phyloP scores from a whole-genome alignment of 2,888 invertebrate species.

The Thelaira solivaga region DNA sequence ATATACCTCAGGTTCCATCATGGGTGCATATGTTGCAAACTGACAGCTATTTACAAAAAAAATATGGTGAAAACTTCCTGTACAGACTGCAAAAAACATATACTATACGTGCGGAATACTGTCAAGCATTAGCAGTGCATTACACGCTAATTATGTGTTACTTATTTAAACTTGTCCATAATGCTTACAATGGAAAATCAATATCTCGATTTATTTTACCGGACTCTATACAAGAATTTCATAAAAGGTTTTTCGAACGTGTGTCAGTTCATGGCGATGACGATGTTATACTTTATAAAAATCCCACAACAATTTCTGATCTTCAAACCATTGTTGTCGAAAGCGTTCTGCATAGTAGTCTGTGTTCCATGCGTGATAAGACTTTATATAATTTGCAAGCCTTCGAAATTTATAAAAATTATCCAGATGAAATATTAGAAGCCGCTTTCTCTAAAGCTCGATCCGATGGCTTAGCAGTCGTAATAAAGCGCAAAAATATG shows the following conservation, averaged over 20 bases:
- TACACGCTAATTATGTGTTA: slow-evolving; percentile 73
- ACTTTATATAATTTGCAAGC: slow-evolving; percentile 82
- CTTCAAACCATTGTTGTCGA: slow-evolving; percentile 69
- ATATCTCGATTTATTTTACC: slow-evolving; percentile 70
- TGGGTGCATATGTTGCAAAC: slow-evolving; percentile 81
- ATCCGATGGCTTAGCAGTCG: slow-evolving; percentile 80
- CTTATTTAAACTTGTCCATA: slow-evolving; percentile 70
- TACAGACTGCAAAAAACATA: slow-evolving; percentile 72
- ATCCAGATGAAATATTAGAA: slow-evolving; percentile 82
- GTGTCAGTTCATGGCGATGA: slow-evolving; percentile 64
- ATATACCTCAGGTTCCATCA: slow-evolving; percentile 80
- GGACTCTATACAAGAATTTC: slow-evolving; percentile 72
- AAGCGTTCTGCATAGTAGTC: slow-evolving; percentile 81
- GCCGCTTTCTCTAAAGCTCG: slow-evolving; percentile 81
- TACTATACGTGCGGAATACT: slow-evolving; percentile 69
- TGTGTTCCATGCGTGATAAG: slow-evolving; percentile 81
- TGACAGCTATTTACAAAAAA: slow-evolving; percentile 78
- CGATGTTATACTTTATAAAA: slow-evolving; percentile 66
- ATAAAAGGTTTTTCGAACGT: slow-evolving; percentile 67
- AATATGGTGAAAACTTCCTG: slow-evolving; percentile 76
- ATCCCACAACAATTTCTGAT: slow-evolving; percentile 69
- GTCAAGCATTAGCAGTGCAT: slow-evolving; percentile 71
- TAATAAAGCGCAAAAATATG: slow-evolving; percentile 75
- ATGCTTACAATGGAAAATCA: slow-evolving; percentile 58
- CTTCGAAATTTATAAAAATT: slow-evolving; percentile 85